Percentiles rank a stretch among this genome's conserved stretches.
phyloP scores from a whole-genome alignment of 1,140 invertebrate species.

The Zophobas atratus region DNA sequence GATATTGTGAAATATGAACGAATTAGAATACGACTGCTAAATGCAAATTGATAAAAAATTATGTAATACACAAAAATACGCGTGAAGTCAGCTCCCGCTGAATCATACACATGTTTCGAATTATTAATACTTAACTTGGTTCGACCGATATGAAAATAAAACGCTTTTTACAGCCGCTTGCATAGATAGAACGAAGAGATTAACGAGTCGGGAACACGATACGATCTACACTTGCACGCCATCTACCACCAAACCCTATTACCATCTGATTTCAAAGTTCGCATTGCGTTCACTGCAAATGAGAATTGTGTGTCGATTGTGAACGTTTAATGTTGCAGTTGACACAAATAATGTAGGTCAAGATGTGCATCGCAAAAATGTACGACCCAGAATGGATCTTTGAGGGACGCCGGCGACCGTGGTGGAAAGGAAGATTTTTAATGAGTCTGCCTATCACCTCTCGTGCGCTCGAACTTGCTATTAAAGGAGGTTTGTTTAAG shows the following conservation, averaged over 20 bases:
- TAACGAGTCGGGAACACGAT: slow-evolving; percentile 6
- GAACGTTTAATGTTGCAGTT: no score
- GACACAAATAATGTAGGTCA: no score
- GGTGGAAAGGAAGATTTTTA: no score
- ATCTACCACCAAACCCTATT: slow-evolving; percentile 7
- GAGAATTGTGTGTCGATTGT: background rate
- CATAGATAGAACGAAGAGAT: background rate
- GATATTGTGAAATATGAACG: background rate
- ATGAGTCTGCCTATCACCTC: no score
- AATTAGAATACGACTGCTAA: no score
- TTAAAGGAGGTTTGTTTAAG: no score
- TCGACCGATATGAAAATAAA: slow-evolving; percentile 5
- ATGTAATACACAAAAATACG: slow-evolving; percentile 2
- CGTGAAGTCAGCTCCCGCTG: slow-evolving; percentile 3
- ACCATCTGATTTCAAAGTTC: background rate
- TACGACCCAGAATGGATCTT: no score
- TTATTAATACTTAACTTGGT: slow-evolving; percentile 19
- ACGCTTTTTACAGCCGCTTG: background rate
- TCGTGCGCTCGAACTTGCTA: no score
- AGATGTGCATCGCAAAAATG: no score
- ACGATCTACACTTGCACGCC: slow-evolving; percentile 21
- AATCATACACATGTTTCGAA: background rate
- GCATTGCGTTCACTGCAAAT: no score
- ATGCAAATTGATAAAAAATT: slow-evolving; percentile 8
- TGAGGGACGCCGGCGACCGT: no score